A percentile compares a stretch with the other conserved stretches of the same genome.
These are phyloP conservation scores for Cossypha heuglini DNA, from an alignment of 2,797 vertebrate species.

Conservation along the genomic window DNA sequence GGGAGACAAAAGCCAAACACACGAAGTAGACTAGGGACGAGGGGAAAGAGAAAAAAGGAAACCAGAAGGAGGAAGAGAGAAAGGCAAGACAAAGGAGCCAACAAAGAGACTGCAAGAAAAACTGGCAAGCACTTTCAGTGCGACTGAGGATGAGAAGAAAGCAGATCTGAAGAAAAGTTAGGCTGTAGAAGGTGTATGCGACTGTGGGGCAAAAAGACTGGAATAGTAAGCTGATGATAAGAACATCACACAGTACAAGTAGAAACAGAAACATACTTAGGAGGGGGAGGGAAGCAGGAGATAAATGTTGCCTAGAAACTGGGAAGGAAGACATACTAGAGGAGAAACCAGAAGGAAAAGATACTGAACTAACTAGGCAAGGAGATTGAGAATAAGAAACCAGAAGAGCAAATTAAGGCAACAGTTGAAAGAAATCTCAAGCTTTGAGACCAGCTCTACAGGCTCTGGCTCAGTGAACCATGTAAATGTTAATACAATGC, in stretches of 20 bases:
- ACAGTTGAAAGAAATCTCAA: slow-evolving; percentile 5
- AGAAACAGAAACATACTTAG: slow-evolving; percentile 28
- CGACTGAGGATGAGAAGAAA: slow-evolving; percentile 27
- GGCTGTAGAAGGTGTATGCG: neutral
- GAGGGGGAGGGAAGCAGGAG: neutral
- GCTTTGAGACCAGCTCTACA: neutral
- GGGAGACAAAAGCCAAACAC: slow-evolving; percentile 33
- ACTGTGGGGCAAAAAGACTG: neutral
- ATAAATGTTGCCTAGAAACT: slow-evolving; percentile 23
- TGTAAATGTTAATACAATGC: neutral
- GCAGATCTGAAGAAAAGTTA: neutral
- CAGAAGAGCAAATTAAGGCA: slow-evolving; percentile 18
- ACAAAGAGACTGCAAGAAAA: slow-evolving; percentile 33
- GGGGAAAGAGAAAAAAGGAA: neutral
- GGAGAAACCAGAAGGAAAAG: slow-evolving; percentile 42
- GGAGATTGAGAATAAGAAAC: slow-evolving; percentile 11
- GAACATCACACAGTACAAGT: slow-evolving; percentile 37
- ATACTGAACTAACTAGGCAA: slow-evolving; percentile 17
- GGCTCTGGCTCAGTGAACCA: neutral
- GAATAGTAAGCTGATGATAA: slow-evolving; percentile 6
- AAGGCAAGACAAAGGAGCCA: slow-evolving; percentile 21
- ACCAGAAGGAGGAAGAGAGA: neutral
- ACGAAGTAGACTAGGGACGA: neutral
- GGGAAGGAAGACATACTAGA: slow-evolving; percentile 1
- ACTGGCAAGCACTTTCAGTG: slow-evolving; percentile 3